Evolutionary conservation across 2,113 vertebrate genomes (phyloP).

Genomic region (Dipodomys merriami): DNA sequence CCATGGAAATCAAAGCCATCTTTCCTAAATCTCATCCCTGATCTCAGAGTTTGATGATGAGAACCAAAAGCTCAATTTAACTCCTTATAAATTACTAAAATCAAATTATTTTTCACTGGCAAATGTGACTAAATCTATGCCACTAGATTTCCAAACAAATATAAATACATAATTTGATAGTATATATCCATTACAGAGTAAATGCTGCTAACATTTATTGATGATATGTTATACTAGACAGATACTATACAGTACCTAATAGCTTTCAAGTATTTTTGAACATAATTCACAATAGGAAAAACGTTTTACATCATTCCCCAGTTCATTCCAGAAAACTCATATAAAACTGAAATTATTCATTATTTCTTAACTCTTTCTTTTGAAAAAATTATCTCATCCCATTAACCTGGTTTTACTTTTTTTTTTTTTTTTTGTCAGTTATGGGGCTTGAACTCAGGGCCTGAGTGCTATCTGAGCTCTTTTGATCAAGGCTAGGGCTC

Average conservation of each 20-base stretch:
- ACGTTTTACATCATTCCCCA: background rate
- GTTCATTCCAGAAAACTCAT: background rate
- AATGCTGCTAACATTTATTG: background rate
- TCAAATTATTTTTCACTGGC: background rate
- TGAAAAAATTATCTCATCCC: background rate
- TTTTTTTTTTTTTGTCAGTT: background rate
- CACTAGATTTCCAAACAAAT: background rate
- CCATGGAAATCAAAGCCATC: background rate
- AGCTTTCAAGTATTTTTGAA: background rate
- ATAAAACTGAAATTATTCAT: background rate
- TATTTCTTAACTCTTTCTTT: background rate
- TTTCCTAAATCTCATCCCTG: background rate
- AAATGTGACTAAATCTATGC: background rate
- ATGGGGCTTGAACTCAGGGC: no score
- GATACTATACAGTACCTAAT: background rate
- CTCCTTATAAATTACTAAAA: background rate
- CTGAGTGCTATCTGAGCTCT: no score
- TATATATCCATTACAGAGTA: background rate
- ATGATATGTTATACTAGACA: background rate
- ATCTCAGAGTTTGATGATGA: background rate
- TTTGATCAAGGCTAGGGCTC: no score
- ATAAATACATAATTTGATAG: background rate
- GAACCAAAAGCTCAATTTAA: background rate
- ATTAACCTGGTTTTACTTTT: conserved; percentile 4
- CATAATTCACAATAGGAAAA: conserved; percentile 11